These are phyloP conservation scores for Pipistrellus pygmaeus DNA, from an alignment of 2,797 vertebrate genomes.

Conservation along the genomic window DNA sequence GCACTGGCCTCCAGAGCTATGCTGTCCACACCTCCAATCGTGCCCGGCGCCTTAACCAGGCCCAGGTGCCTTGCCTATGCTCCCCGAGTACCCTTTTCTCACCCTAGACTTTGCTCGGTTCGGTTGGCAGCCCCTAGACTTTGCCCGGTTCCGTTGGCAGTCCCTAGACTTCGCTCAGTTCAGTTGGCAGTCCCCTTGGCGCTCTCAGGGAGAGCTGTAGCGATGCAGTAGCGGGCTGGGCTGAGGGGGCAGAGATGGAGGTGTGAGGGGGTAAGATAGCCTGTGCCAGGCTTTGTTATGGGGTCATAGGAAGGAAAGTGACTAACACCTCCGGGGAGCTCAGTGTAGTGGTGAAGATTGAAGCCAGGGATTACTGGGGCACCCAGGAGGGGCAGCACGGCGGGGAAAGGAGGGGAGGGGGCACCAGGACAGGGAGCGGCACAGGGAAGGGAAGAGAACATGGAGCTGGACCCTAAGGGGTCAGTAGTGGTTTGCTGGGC, in stretches of 20 bases:
- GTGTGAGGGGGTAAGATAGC: not conserved
- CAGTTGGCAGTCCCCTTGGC: not conserved
- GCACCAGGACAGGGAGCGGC: not conserved
- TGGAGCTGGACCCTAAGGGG: not conserved
- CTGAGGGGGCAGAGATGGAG: not conserved
- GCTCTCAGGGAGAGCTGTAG: not conserved
- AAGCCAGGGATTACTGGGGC: not conserved
- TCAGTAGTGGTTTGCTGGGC: not conserved
- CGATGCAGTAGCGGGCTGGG: accelerated
- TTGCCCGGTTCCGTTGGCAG: not conserved
- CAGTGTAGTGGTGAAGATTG: not conserved
- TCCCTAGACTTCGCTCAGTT: constrained; percentile 24
- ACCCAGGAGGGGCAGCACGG: not conserved
- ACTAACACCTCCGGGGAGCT: not conserved
- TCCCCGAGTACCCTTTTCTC: not conserved
- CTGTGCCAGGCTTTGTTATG: not conserved
- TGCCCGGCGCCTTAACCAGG: not conserved
- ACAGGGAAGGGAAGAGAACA: not conserved
- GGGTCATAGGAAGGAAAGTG: not conserved
- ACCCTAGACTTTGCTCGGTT: too few species aligned
- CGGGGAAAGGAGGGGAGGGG: not conserved
- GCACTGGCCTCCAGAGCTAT: not conserved
- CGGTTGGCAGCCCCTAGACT: constrained; percentile 39
- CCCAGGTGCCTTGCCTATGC: accelerated
- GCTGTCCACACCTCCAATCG: not conserved